Percentiles rank a stretch among this genome's conserved stretches.
Conservation (phyloP, 2,888 invertebrate genomes). For the Drosophila anomelani region DNA sequence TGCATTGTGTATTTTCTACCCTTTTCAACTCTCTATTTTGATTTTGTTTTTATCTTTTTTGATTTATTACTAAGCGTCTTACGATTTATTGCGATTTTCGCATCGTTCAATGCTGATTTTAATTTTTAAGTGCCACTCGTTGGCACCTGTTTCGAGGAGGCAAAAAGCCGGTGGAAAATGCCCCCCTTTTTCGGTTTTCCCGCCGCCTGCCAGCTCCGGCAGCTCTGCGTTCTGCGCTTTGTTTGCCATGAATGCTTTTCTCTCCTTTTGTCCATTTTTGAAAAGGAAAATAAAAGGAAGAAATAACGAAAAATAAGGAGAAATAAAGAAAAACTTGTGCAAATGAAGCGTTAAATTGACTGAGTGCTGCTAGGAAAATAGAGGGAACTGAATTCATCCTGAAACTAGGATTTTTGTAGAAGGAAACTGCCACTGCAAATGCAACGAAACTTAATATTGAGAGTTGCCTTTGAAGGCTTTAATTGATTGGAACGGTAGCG, state of each 20-base stretch:
- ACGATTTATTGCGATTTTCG: constrained; percentile 24
- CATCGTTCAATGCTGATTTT: constrained; percentile 29
- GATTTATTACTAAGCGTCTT: constrained; percentile 20
- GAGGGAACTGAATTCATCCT: constrained; percentile 10
- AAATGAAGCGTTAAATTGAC: constrained; percentile 71
- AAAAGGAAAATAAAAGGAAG: constrained; percentile 28
- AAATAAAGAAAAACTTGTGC: constrained; percentile 41
- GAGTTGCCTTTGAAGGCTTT: constrained; percentile 21
- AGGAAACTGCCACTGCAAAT: background rate
- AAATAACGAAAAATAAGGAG: constrained; percentile 10
- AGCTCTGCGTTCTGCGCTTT: constrained; percentile 10
- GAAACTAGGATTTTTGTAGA: background rate
- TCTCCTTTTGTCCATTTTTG: constrained; percentile 37
- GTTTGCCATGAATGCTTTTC: constrained; percentile 38
- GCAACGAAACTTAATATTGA: constrained; percentile 13
- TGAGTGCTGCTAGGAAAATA: constrained; percentile 34
- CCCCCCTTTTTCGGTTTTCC: constrained; percentile 17
- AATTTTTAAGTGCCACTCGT: constrained; percentile 38
- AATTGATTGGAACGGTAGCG: constrained; percentile 14
- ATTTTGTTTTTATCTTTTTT: background rate
- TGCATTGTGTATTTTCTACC: background rate
- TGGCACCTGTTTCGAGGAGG: constrained; percentile 24
- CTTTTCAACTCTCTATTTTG: too few species aligned
- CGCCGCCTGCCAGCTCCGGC: constrained; percentile 2
- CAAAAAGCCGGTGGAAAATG: background rate